These are phyloP conservation scores for Terrapene triunguis DNA, from an alignment of 2,113 vertebrate species.

Conservation along the genomic window DNA sequence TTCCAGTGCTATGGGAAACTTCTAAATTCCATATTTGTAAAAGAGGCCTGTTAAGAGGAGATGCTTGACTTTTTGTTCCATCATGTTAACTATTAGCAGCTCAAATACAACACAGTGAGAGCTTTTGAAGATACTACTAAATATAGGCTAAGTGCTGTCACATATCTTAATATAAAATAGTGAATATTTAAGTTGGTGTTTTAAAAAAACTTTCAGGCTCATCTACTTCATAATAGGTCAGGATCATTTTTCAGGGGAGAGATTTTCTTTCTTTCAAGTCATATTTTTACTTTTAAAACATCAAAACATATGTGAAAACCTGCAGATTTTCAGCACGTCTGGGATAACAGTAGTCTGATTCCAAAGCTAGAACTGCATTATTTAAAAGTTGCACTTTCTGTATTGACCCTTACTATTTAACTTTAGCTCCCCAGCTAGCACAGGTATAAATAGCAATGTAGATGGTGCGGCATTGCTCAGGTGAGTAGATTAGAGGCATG, in stretches of 20 bases:
- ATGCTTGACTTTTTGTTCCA: not conserved
- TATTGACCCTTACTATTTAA: constrained; percentile 30
- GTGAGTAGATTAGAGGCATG: no score
- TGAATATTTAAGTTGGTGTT: not conserved
- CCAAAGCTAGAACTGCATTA: not conserved
- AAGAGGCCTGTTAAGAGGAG: not conserved
- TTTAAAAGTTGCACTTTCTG: constrained; percentile 17
- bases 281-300: not conserved
- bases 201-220: not conserved
- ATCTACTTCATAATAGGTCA: not conserved
- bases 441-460: no score
- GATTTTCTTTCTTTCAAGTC: not conserved
- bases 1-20: not conserved
- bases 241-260: not conserved
- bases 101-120: not conserved
- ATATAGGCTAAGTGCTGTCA: not conserved
- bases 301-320: not conserved
- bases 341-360: not conserved
- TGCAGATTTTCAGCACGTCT: constrained; percentile 33
- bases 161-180: not conserved
- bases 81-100: not conserved
- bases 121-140: not conserved
- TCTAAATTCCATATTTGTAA: not conserved
- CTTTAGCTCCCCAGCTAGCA: not conserved
- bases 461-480: no score